phyloP scores from a whole-genome alignment of 2,888 invertebrate species.

The Phaedon cochleariae region DNA sequence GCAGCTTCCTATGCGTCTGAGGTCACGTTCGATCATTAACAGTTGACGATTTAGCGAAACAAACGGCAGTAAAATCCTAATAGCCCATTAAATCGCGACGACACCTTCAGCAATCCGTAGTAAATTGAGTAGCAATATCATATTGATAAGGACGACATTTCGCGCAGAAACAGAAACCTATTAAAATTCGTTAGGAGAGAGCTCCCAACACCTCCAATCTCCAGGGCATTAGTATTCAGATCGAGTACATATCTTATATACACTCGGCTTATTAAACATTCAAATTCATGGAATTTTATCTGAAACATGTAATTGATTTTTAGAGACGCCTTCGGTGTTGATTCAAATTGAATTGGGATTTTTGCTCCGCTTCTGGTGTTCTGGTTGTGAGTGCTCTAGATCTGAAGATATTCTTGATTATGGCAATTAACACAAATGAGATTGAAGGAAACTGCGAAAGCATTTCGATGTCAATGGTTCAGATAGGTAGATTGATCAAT shows the following conservation, averaged over 20 bases:
- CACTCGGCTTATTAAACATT: conserved; percentile 7
- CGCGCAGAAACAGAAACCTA: not conserved
- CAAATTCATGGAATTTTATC: conserved; percentile 4
- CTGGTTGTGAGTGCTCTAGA: not conserved
- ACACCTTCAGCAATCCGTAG: not conserved
- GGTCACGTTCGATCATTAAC: conserved; percentile 1
- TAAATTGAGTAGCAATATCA: not conserved
- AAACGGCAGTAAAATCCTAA: not conserved
- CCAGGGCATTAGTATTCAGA: not conserved
- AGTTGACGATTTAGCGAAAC: not conserved
- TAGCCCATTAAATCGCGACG: not conserved
- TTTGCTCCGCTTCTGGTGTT: not conserved
- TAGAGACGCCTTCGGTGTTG: conserved; percentile 4
- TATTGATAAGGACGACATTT: not conserved
- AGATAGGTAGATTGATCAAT: not conserved
- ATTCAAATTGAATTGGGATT: not conserved
- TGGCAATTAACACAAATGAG: not conserved
- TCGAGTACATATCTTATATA: not conserved
- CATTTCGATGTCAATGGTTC: not conserved
- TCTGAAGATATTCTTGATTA: not conserved
- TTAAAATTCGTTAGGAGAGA: not conserved
- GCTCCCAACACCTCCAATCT: not conserved
- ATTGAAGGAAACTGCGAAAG: not conserved
- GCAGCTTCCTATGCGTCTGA: not conserved
- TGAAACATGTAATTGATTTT: conserved; percentile 5